Base-by-base conservation (phyloP, 1,140 invertebrate genomes). In the Semibalanus balanoides region DNA sequence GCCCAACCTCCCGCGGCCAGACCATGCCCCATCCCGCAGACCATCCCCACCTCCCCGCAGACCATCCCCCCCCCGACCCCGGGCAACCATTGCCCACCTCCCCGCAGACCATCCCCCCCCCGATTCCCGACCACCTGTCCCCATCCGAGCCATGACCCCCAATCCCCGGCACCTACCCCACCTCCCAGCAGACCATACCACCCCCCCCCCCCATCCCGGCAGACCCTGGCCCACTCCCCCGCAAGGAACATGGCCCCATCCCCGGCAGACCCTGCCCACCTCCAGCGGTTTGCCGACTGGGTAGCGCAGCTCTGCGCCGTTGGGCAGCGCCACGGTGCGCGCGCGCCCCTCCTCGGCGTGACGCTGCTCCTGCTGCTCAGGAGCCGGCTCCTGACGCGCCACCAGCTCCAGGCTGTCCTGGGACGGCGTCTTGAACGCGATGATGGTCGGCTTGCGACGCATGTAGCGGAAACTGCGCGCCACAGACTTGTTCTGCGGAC, bases 401-500 rank as follows among this genome's bases (percentile, higher is more conserved):
- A 9, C 70, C 70, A 29, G 25, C n/a, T 29, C 70, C 70, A 72
- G 70, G 29, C 70, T 72, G n/a, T 30, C 70, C n/a, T 17, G n/a
- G 29, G 70, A 72, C 0, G 70, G 70, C 28, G 70, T 72, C 70
- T 72, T 72, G 70, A 72, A 72, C 70, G 70, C 70, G 69, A 94
- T 93, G 73, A 94, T 92, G 0, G 92, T 92, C 0, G 93, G 93
- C 81, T 94, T 94, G 74, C 89, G 91, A 64, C 93, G 84, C 92
- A 94, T 93, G 81, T 94, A 94, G 30, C 92, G 86, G 82, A 93
- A 93, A 81, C 90, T 92, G 80, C 93, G 91, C 0, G 91, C 91
- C 74, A 93, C 82, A 27, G 88, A 89, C 80, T 89, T 89, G 80
- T 92, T 92, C 81, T 92, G 90, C 3, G 70, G 70, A 72, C 29